A percentile compares a stretch with the other conserved stretches of the same genome.
Evolutionary conservation across 2,888 invertebrate species (phyloP).

Genomic region (Lymantria monacha): DNA sequence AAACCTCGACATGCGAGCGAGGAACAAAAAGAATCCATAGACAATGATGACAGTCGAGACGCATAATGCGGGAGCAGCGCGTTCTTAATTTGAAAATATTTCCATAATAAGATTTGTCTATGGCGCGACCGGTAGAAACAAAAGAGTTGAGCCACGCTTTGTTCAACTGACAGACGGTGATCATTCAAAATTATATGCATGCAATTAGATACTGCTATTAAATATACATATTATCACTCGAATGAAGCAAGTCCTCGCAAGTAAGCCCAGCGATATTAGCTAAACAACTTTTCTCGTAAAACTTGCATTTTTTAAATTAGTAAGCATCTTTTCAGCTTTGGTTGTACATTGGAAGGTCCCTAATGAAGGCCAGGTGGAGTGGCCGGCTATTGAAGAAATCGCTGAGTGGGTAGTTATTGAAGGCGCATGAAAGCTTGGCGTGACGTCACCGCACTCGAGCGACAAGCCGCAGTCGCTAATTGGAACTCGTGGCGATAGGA

Average conservation of each 20-base stretch:
- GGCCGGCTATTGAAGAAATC: conserved; percentile 76
- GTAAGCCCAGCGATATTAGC: conserved; percentile 57
- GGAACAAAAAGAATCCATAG: conserved; percentile 77
- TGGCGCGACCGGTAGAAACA: conserved; percentile 72
- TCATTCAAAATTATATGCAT: conserved; percentile 71
- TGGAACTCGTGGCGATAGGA: conserved; percentile 77
- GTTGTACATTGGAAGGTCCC: conserved; percentile 66
- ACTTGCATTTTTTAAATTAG: conserved; percentile 70
- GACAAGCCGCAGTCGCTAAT: conserved; percentile 78
- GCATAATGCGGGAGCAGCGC: conserved; percentile 81
- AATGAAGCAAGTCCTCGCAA: conserved; percentile 13
- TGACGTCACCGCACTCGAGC: conserved; percentile 78
- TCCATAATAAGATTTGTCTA: conserved; percentile 82
- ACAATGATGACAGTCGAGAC: conserved; percentile 80
- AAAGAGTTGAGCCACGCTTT: conserved; percentile 66
- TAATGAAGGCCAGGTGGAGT: conserved; percentile 80
- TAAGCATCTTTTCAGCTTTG: conserved; percentile 66
- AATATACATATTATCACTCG: conserved; percentile 17
- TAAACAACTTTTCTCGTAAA: conserved; percentile 71
- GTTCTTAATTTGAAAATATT: conserved; percentile 82
- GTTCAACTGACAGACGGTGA: conserved; percentile 68
- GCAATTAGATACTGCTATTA: conserved; percentile 58
- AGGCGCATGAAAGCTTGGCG: conserved; percentile 74
- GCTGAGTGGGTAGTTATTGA: conserved; percentile 80
- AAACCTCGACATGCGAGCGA: conserved; percentile 78